Base-by-base conservation (phyloP, 2,888 invertebrate species). In the Brenthis daphne region DNA sequence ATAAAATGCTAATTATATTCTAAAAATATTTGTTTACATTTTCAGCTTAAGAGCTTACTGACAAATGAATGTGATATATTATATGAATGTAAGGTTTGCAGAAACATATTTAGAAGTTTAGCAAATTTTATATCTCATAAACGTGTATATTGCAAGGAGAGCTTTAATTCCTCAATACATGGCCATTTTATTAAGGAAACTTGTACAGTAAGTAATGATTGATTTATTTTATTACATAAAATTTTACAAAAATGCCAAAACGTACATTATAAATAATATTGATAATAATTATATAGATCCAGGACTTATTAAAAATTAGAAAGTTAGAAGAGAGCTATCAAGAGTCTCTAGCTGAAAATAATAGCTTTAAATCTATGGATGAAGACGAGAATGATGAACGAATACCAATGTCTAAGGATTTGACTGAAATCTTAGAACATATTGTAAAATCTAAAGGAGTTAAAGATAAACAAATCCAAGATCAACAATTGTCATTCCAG, bases 61-160 rank as follows among this genome's bases (percentile, higher is more conserved):
- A 91, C 95, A 48, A 94, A 96, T 80, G 98, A 98, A 90, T 98
- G 98, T 93, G 97, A 97, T 84, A 88, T 98, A 69, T 94, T 98
- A 78, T 96, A 97, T 87, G 98, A 98, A 87, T 98, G 98, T 87
- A 96, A 96, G 85, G 94, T 96, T 24, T 98, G 98, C 82, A 94
- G 96, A 50, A 97, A 96, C 80, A 93, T 98, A 80, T 98, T 97
- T 84, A 94, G 98, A 76, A 97, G 97, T 83, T 90, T 98, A 74
- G 96, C 96, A 16, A 98, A 98, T 89, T 97, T 98, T 82, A 94
- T 98, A 76, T 95, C 97, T 50, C 98, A 98, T 85, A 98, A 98
- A 88, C 94, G 98, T 70, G 94, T 95, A 53, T 98, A 96, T 84
- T 98, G 98, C 81, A 94, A 87, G 75, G 93, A 94, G 68, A 94